Base-by-base conservation (phyloP, 2,797 vertebrate genomes). In the Knipowitschia caucasica region DNA sequence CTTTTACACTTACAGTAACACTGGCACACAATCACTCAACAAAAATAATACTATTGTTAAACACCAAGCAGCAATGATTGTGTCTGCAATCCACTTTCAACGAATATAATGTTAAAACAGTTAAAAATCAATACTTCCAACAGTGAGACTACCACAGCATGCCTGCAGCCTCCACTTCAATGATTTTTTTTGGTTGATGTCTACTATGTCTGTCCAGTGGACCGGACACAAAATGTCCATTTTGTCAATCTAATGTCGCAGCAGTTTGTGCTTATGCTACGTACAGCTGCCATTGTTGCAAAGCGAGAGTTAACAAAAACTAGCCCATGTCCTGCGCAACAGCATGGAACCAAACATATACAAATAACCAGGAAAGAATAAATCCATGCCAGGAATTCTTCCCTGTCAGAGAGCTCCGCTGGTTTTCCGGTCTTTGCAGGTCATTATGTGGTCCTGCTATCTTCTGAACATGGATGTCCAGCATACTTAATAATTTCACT, bases 161-260 rank as follows among this genome's bases (percentile, higher is more conserved):
- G 64, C 73, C 75, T 53, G 56, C 57, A 82, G 77, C 54, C 43
- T 56, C 45, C 7, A 73, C 46, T 53, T 61, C 15, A 82, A 83
- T 59, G 78, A 80, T 78, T 76, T 75, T 64, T 62, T n/a, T n/a
- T n/a, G n/a, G n/a, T n/a, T n/a, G n/a, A 73, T 51, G 72, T 61
- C 66, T 67, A 56, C 30, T n/a, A 36, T 39, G 62, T 51, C 23
- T 59, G 70, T 42, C 76, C 67, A 65, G 58, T 75, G 60, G 50
- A 69, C 65, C 18, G 5, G 30, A 70, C 11, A 53, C 38, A 64
- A 57, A 53, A 73, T 39, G 52, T 58, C 61, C 53, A 66, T 78
- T 82, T 82, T 84, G 67, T 64, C 69, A 74, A 63, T 39, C 77
- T 82, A 79, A 83, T 34, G 21, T 8, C 67, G 65, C 56, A 66